phyloP scores from a whole-genome alignment of 37 sponge, comb jelly and placozoan genomes.

The Agelas oroides region DNA sequence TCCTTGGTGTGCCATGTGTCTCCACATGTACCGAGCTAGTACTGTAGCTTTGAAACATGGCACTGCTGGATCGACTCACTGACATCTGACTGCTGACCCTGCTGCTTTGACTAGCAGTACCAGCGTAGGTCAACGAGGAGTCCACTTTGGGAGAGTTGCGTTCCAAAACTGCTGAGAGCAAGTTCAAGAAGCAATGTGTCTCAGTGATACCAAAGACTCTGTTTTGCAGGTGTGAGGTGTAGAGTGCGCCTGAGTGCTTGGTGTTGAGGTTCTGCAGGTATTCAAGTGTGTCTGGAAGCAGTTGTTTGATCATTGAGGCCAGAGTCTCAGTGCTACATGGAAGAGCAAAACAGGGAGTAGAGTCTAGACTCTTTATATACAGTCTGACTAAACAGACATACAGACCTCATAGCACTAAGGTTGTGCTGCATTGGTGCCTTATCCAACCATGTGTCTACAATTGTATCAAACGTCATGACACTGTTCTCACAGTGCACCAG shows the following conservation, averaged over 20 bases:
- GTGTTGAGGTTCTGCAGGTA: conserved; percentile 24
- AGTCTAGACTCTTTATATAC: neutral
- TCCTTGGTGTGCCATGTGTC: too few relatives aligned
- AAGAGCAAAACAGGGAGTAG: neutral
- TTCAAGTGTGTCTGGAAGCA: conserved; percentile 50
- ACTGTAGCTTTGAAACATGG: neutral
- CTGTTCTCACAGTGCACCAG: conserved; percentile 43
- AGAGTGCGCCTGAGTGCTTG: neutral
- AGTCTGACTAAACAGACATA: too few relatives aligned
- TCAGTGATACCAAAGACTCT: conserved; percentile 2
- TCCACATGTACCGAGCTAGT: neutral
- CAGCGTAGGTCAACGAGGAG: neutral
- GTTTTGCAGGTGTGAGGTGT: neutral
- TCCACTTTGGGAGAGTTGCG: conserved; percentile 55
- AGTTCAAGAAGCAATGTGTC: conserved; percentile 42
- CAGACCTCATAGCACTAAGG: conserved; percentile 55
- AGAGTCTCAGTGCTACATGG: conserved; percentile 39
- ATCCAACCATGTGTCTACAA: conserved; percentile 76
- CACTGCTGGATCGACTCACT: conserved; percentile 26
- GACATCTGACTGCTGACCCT: conserved; percentile 13
- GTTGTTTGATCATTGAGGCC: conserved; percentile 39
- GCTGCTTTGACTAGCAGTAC: conserved; percentile 26
- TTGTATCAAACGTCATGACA: conserved; percentile 31
- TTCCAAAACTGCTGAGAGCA: conserved; percentile 67
- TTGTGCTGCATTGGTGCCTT: conserved; percentile 71